These are phyloP conservation scores for Drosophila demipolita DNA, from an alignment of 2,888 invertebrate species.

Conservation along the genomic window DNA sequence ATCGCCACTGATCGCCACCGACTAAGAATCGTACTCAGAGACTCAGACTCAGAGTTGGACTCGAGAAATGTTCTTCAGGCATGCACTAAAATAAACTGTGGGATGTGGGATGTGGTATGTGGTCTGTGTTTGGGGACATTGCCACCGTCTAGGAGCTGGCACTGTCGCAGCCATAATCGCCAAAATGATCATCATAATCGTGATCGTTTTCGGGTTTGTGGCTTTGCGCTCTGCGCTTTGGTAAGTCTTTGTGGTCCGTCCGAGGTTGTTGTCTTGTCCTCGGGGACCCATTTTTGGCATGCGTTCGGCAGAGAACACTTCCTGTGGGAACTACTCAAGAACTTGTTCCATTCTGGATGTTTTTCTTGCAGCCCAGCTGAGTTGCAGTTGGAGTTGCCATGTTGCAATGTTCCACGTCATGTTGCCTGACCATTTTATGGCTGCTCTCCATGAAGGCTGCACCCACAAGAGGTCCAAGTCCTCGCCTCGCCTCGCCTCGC, in stretches of 20 bases:
- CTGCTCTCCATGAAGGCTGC: conserved; percentile 39
- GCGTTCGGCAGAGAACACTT: conserved; percentile 75
- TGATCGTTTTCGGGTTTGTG: conserved; percentile 65
- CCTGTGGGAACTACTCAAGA: conserved; percentile 72
- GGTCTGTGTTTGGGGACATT: conserved; percentile 55
- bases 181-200: conserved; percentile 75
- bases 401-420: conserved; percentile 51
- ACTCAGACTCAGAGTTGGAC: conserved; percentile 11
- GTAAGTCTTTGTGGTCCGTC: conserved; percentile 41
- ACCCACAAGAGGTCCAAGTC: conserved; percentile 51
- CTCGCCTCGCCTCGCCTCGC: background rate
- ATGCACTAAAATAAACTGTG: conserved; percentile 32
- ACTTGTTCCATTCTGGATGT: conserved; percentile 59
- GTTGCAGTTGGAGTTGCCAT: conserved; percentile 5
- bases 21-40: conserved; percentile 24
- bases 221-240: conserved; percentile 19
- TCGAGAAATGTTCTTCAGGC: conserved; percentile 43
- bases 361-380: conserved; percentile 10
- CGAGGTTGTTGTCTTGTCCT: conserved; percentile 71
- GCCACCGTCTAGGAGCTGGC: conserved; percentile 52
- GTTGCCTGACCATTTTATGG: conserved; percentile 50
- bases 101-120: conserved; percentile 3
- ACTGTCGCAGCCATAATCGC: conserved; percentile 64
- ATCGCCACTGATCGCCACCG: conserved; percentile 57
- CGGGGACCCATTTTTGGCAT: conserved; percentile 75